Base-by-base conservation (phyloP, 1,140 invertebrate species). In the Tribolium madens region DNA sequence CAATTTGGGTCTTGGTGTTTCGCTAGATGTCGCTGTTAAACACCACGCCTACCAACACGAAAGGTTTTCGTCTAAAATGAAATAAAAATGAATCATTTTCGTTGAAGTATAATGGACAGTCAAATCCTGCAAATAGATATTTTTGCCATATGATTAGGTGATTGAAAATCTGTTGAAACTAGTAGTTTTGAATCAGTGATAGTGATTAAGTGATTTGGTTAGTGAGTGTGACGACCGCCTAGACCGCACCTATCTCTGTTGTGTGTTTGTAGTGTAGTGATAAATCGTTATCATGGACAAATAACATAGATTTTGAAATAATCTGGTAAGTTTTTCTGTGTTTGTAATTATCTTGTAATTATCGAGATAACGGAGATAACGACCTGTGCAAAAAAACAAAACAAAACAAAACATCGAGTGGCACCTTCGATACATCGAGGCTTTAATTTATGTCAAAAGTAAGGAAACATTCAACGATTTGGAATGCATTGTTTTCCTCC, bases 221-320 rank as follows among this genome's bases (percentile, higher is more conserved):
- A 72, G 50, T 52, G 70, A 72, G 21, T 50, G 70, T 72, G 42
- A 52, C 46, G 70, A 71, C 47, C 15, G 68, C 47, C 50, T 48
- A 72, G 75, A 70, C 75, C 75, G 75, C 75, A 76, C 75, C 75
- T 76, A 76, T 69, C 75, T 76, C 17, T 76, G 60, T 52, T 48
- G 64, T 75, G 75, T 76, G 60, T 76, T 46, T 76, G 50, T 76
- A 70, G 64, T 68, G 64, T 76, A 69, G 74, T 76, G 64, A 50
- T 76, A 26, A 70, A 76, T 69, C 64, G 75, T 76, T 76, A 76
- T 76, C 69, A 76, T 76, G 75, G 53, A 68, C 53, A 64, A 75
- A 60, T 75, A 75, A 60, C 73, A 64, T 36, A 60, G 53, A 60
- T 75, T 60, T 64, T 75, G 9, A 70, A 69, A 52, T 53, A 64